Evolutionary conservation across 2,888 invertebrate species (phyloP).

Genomic region (Chymomyza caudatula): DNA sequence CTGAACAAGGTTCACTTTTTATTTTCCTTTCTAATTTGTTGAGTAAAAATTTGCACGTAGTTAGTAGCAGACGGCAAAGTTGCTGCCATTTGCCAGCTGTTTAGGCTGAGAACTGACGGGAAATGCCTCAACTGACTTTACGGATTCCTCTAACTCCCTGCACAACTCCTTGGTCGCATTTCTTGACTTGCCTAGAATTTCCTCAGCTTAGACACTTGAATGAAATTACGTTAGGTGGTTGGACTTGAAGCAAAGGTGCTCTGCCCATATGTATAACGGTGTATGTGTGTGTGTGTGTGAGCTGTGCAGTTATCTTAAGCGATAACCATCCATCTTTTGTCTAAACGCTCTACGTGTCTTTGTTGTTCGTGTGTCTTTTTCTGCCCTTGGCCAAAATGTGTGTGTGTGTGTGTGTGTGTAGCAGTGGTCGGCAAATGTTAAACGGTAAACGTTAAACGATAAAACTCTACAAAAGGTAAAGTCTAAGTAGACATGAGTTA

Average conservation of each 20-base stretch:
- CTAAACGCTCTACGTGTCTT: constrained; percentile 43
- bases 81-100: background rate
- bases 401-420: constrained; percentile 14
- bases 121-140: background rate
- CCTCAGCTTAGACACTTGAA: background rate
- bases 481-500: constrained; percentile 66
- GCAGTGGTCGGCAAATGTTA: constrained; percentile 10
- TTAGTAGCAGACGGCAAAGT: background rate
- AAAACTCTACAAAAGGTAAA: constrained; percentile 20
- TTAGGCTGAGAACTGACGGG: background rate
- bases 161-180: background rate
- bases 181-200: background rate
- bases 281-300: constrained; percentile 3
- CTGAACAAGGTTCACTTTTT: background rate
- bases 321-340: constrained; percentile 77
- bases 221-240: background rate
- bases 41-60: background rate
- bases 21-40: background rate
- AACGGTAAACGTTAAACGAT: background rate
- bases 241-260: no score
- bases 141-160: background rate
- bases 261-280: background rate
- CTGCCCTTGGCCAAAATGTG: constrained; percentile 6
- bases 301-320: constrained; percentile 68
- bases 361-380: constrained; percentile 12